Evolutionary conservation across 2,113 vertebrate genomes (phyloP), one percentile per base, ranked within the genome.

Genomic region (Bufo gargarizans): DNA sequence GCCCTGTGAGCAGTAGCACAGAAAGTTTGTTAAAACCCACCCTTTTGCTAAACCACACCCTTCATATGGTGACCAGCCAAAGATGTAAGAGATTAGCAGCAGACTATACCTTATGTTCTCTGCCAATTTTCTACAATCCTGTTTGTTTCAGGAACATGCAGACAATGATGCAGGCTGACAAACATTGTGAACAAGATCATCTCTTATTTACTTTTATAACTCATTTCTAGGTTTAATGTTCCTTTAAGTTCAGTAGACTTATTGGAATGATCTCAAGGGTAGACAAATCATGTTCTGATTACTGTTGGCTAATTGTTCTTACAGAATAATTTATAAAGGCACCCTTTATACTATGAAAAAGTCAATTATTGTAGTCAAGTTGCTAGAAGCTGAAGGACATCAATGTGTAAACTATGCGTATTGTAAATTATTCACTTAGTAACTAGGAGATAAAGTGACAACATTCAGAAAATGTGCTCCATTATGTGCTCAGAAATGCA

Each of bases 381-480:
- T 77, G 13, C 56, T 53, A 56, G 45, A 77, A 61, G 47, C 45
- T 86, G 85, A 86, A 77, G 47, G 74, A 77, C 19, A 53, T 77
- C 59, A 47, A n/a, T 76, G 56, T 77, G 19, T 78, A 78, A 78
- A 86, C 72, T 74, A 59, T 49, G 74, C 65, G 61, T 56, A 78
- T 65, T 63, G 85, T 59, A 86, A 86, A 63, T 77, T n/a, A 86
- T 77, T 86, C 74, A 77, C 56, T 45, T 78, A 65, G 56, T 20
- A 86, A 65, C 85, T 58, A 78, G 43, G 74, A 65, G 74, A 86
- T 78, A 86, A 86, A 77, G 74, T n/a, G 76, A 86, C 49, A 63
- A n/a, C 45, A 53, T 17, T 50, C n/a, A 85, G 33, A 61, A 45
- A 85, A 85, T 77, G 22, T 12, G 12, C 71, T 85, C 67, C 9